Conservation (phyloP, 2,797 vertebrate species). For the Gouania willdenowi region DNA sequence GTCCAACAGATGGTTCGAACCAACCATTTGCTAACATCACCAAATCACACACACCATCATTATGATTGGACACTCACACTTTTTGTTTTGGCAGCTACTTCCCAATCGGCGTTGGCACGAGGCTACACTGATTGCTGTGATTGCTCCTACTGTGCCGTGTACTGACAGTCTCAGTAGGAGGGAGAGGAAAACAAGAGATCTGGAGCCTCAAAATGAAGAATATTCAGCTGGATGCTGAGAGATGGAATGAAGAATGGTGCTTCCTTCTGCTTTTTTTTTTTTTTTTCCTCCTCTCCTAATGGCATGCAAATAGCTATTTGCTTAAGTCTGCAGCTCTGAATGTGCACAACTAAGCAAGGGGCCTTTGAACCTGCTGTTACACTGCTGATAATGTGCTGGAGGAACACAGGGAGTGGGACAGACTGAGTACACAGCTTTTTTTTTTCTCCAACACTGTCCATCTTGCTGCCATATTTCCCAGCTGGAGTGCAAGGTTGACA, state of each 20-base stretch:
- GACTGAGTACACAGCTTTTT: conserved; percentile 18
- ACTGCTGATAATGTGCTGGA: conserved; percentile 50
- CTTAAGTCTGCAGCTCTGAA: conserved; percentile 65
- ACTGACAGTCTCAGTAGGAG: conserved; percentile 54
- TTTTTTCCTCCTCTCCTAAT: conserved; percentile 49
- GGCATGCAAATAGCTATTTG: conserved; percentile 67
- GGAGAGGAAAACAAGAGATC: conserved; percentile 37
- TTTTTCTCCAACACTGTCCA: too few species aligned
- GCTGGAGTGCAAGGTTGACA: conserved; percentile 20
- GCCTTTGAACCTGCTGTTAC: conserved; percentile 55
- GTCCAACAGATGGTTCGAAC: conserved; percentile 54
- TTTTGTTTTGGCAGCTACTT: conserved; percentile 64
- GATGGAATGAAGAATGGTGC: conserved; percentile 51
- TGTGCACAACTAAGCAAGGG: conserved; percentile 59
- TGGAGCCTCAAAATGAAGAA: conserved; percentile 40
- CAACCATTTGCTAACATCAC: conserved; percentile 50
- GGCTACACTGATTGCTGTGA: conserved; percentile 66
- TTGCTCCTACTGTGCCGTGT: conserved; percentile 59
- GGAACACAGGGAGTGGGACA: conserved; percentile 32
- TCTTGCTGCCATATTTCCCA: conserved; percentile 40
- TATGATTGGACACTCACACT: conserved; percentile 60
- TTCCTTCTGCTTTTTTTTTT: conserved; percentile 40
- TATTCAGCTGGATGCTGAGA: conserved; percentile 49
- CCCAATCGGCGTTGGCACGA: conserved; percentile 54
- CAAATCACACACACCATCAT: conserved; percentile 43